Conservation (phyloP, 2,888 invertebrate species). For the Automeris io region DNA sequence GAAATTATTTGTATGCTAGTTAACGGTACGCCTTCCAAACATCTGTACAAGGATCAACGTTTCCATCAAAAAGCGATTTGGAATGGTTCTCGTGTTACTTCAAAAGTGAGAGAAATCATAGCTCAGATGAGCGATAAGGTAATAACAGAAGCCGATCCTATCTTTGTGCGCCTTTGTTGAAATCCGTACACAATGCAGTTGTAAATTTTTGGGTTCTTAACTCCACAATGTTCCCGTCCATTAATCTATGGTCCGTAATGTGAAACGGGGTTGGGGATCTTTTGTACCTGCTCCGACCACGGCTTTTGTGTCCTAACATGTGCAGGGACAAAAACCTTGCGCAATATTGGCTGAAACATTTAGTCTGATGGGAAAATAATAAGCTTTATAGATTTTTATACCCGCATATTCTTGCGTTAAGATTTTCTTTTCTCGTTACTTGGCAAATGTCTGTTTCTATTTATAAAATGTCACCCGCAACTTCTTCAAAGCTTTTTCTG, state of each 20-base stretch:
- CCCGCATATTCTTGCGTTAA: not conserved
- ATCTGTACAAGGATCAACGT: conserved; percentile 49
- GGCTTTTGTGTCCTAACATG: conserved; percentile 68
- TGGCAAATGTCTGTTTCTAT: conserved; percentile 30
- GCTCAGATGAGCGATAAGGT: conserved; percentile 66
- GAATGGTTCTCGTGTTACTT: conserved; percentile 63
- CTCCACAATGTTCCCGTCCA: conserved; percentile 55
- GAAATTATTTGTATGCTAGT: conserved; percentile 45
- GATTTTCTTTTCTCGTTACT: conserved; percentile 4
- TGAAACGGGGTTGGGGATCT: conserved; percentile 59
- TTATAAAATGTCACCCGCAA: conserved; percentile 72
- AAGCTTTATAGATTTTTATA: not conserved
- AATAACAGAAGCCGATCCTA: conserved; percentile 72
- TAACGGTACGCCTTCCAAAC: conserved; percentile 68
- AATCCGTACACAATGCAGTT: conserved; percentile 63
- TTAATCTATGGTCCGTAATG: conserved; percentile 67
- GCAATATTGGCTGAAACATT: conserved; percentile 60
- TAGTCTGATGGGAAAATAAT: conserved; percentile 63
- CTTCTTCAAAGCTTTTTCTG: conserved; percentile 56
- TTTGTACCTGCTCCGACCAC: conserved; percentile 67
- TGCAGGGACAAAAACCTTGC: conserved; percentile 70
- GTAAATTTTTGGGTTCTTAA: conserved; percentile 76
- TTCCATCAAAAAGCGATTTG: conserved; percentile 39
- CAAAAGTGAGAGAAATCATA: conserved; percentile 68
- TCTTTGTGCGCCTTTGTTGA: conserved; percentile 68